A percentile compares a stretch with the other conserved stretches of the same genome.
Conservation (phyloP, 2,888 invertebrate genomes). For the Nesidiocoris tenuis region DNA sequence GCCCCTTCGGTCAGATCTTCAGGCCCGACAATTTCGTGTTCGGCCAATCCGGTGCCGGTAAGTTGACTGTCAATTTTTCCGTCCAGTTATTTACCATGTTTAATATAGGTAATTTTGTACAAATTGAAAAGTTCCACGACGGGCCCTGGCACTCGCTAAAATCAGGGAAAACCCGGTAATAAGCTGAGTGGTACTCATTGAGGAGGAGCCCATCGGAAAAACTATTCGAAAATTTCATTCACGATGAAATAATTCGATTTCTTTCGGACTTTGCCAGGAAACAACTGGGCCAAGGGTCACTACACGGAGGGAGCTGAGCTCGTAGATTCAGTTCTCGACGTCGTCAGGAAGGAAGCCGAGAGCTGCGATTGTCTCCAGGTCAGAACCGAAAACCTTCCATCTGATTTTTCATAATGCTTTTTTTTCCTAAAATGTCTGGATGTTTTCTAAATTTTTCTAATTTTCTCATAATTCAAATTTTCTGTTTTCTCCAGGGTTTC, state of each 20-base stretch:
- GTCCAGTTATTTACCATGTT: not conserved
- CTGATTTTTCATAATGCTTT: not conserved
- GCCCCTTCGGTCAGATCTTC: slow-evolving; percentile 78
- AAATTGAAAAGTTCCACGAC: too few relatives aligned
- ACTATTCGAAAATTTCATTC: too few relatives aligned
- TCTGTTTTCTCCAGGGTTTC: slow-evolving; percentile 61
- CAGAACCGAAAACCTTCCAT: not conserved
- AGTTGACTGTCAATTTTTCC: slow-evolving; percentile 50
- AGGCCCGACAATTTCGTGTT: slow-evolving; percentile 85
- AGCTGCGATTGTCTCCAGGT: slow-evolving; percentile 59
- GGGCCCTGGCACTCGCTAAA: too few relatives aligned
- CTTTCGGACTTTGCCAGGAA: slow-evolving; percentile 53
- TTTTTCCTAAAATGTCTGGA: not conserved
- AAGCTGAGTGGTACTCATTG: too few relatives aligned
- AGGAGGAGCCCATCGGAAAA: too few relatives aligned
- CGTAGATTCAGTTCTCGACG: slow-evolving; percentile 59
- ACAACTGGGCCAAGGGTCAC: slow-evolving; percentile 60
- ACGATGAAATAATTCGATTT: too few relatives aligned
- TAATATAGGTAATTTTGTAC: too few relatives aligned
- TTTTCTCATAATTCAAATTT: not conserved
- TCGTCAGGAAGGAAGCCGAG: slow-evolving; percentile 59
- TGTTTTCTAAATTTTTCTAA: not conserved
- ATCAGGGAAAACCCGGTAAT: too few relatives aligned
- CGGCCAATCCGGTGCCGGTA: slow-evolving; percentile 74
- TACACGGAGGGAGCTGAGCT: slow-evolving; percentile 64